Base-by-base conservation (phyloP, 2,797 vertebrate genomes). In the Sitta carolinensis region DNA sequence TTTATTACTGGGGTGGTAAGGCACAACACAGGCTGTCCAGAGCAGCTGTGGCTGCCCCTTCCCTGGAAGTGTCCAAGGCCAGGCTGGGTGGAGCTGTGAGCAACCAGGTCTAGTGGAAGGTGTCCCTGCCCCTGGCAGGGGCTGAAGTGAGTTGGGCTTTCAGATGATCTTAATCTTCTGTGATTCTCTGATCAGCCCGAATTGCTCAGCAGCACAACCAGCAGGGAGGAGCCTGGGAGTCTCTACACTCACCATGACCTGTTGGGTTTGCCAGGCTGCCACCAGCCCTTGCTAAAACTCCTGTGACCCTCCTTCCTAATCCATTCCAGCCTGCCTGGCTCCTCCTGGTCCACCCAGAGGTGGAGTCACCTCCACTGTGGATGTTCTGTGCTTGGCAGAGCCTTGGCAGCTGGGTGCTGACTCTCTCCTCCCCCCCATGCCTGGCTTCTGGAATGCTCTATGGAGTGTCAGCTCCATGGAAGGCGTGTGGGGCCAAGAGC, bases 201-300 rank as follows among this genome's bases (percentile, higher is more conserved):
- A 0, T 3, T 42, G 55, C 66, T 69, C 74, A 16, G 34, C 10
- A 38, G 55, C 84, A 61, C 16, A 47, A 19, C n/a, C 20, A 13
- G 62, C 11, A 1, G 26, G 51, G 50, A 58, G 57, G 6, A 32
- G 43, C 61, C 86, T 2, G 10, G 1, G 11, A 36, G 38, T 40
- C 25, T 8, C 14, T 7, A 25, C 4, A 5, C 29, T 7, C 52
- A 6, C 75, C 13, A 2, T 0, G 0, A 17, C 36, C 74, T 34
- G 36, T 5, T 34, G 69, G 25, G 34, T 43, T 36, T 55, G 42
- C 36, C n/a, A 30, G 76, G 50, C 68, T 47, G 52, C 13, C 2
- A 9, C 32, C 4, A 83, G 55, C 17, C 2, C 36, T 42, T 36
- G 16, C 67, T 62, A 1, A 34, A 62, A n/a, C 57, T 34, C 26